These are phyloP conservation scores for Prenolepis imparis DNA, from an alignment of 2,888 invertebrate genomes.

Conservation along the genomic window DNA sequence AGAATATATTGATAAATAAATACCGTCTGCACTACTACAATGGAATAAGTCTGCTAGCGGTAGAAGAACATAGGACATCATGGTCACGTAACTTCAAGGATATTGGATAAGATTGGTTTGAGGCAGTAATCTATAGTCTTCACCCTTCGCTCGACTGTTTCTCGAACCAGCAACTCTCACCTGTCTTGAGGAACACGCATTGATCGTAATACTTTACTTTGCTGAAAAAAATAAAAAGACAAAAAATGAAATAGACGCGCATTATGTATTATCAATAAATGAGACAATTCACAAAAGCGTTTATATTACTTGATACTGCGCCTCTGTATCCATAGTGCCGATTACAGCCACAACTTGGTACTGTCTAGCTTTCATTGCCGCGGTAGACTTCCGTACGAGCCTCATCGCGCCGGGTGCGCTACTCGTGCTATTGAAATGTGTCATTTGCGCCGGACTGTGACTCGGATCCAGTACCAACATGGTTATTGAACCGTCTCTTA, in stretches of 20 bases:
- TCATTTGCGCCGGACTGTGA: conserved; percentile 93
- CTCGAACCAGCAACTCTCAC: conserved; percentile 86
- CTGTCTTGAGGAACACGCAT: conserved; percentile 92
- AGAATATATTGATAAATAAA: conserved; percentile 76
- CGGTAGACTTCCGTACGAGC: conserved; percentile 91
- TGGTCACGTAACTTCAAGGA: conserved; percentile 75
- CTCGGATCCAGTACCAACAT: conserved; percentile 95
- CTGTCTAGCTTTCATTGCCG: conserved; percentile 93
- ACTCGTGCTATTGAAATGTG: conserved; percentile 88
- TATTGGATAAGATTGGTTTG: conserved; percentile 71
- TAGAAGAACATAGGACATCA: conserved; percentile 74
- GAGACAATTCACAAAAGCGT: background rate
- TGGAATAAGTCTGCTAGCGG: conserved; percentile 71
- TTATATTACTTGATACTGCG: conserved; percentile 90
- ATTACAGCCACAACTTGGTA: conserved; percentile 95
- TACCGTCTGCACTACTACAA: conserved; percentile 73
- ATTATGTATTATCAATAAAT: background rate
- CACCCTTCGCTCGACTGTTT: conserved; percentile 63
- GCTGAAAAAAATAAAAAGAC: conserved; percentile 87
- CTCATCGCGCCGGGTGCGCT: conserved; percentile 89
- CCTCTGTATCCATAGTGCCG: conserved; percentile 91
- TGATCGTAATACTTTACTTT: conserved; percentile 92
- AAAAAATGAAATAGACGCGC: background rate
- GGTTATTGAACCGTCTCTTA: conserved; percentile 89
- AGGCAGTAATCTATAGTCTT: conserved; percentile 75